Base-by-base conservation (phyloP, 2,888 invertebrate genomes). In the Thera britannica region DNA sequence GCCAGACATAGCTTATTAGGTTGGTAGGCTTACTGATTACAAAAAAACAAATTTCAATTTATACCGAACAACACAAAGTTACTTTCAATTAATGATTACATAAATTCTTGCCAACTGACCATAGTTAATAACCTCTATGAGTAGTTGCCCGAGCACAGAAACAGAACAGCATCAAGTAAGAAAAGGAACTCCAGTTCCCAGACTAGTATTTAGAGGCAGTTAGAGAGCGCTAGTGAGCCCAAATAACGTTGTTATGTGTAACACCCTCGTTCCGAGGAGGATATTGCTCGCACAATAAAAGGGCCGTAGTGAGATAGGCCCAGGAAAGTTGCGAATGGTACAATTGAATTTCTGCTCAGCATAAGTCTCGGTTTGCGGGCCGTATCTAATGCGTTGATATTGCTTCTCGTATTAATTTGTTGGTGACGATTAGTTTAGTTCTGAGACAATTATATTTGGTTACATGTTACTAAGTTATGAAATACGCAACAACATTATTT, bases 271-370 rank as follows among this genome's bases (percentile, higher is more conserved):
- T 82, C 65, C 58, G 54, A 70, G 64, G 64, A 64, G 72, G 75
- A 80, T 80, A 82, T 79, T 75, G 77, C 77, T 74, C 62, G 72
- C 75, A 78, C 78, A 77, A 84, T 86, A 84, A 84, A 83, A 82
- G 73, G 75, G 72, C 75, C 73, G 59, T 59, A 55, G 66, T 57
- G 49, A 55, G 67, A 70, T 70, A 70, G 66, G 69, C 60, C 34
- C 48, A 60, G 62, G 69, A 66, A 70, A 66, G 66, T 66, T 63
- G 66, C 49, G 36, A 65, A 65, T 49, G 49, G 41, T 36, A 58
- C 69, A 69, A 69, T 69, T 69, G 57, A 70, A 66, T 70, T 69
- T 62, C 57, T 63, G 63, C 58, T 49, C 58, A 70, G 60, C 66
- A 63, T 61, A 63, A 63, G 62, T 66, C 66, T 57, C 63, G 56